Percentiles rank a stretch among this genome's conserved stretches.
Evolutionary conservation across 2,797 vertebrate genomes (phyloP).

Genomic region (Myioborus miniatus): DNA sequence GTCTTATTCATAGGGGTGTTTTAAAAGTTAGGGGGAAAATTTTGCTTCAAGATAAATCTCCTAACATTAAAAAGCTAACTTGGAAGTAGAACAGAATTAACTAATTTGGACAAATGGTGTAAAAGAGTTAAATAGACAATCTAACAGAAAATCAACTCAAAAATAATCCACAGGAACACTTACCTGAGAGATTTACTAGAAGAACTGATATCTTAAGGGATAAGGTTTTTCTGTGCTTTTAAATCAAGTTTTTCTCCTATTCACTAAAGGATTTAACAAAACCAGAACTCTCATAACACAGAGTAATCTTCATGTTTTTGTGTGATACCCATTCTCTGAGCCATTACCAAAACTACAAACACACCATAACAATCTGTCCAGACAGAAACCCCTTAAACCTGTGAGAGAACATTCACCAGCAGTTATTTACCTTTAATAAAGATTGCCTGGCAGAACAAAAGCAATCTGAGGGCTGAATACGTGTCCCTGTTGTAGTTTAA

Average conservation of each 20-base stretch:
- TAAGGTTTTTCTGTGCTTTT: not conserved
- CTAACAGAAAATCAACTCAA: not conserved
- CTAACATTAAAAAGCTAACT: not conserved
- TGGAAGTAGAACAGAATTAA: not conserved
- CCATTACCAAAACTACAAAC: not conserved
- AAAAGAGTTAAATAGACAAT: not conserved
- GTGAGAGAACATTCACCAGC: not conserved
- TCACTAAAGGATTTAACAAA: not conserved
- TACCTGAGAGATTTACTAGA: not conserved
- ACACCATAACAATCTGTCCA: fast-evolving
- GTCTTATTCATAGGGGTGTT: not conserved
- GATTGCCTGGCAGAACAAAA: not conserved
- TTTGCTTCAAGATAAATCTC: not conserved
- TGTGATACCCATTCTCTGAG: not conserved
- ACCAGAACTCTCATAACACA: not conserved
- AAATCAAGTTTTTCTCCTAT: not conserved
- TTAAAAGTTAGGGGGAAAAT: not conserved
- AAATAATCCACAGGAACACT: not conserved
- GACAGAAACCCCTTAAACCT: not conserved
- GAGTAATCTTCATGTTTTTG: not conserved
- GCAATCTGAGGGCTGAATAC: not conserved
- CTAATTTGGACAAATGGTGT: not conserved
- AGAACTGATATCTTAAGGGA: not conserved
- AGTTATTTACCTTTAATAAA: not conserved
- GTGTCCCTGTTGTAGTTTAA: fast-evolving